A percentile compares a stretch with the other conserved stretches of the same genome.
Conservation (phyloP, 2,888 invertebrate genomes). For the Drosophila suboccidentalis region DNA sequence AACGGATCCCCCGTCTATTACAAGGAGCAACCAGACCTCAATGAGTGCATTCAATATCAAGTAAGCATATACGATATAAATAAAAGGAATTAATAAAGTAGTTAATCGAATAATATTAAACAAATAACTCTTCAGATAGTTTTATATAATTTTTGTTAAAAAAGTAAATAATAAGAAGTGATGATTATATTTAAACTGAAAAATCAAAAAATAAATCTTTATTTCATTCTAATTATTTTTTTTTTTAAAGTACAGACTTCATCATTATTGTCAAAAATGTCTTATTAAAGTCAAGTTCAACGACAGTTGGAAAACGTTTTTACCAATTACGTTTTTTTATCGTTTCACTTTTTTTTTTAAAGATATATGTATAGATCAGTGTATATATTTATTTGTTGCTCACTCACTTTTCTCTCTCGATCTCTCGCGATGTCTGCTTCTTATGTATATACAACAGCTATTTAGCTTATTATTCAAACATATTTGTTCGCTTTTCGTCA, state of each 20-base stretch:
- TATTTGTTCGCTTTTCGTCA: constrained; percentile 73
- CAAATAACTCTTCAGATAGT: background rate
- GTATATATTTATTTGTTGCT: constrained; percentile 24
- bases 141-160: background rate
- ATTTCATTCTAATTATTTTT: background rate
- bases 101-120: background rate
- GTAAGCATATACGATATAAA: constrained; percentile 78
- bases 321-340: constrained; percentile 34
- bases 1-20: constrained; percentile 85
- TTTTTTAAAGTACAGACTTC: constrained; percentile 19
- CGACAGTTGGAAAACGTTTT: constrained; percentile 38
- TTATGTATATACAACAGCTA: constrained; percentile 51
- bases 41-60: constrained; percentile 86
- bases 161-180: too few relatives aligned
- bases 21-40: constrained; percentile 85
- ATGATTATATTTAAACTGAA: too few relatives aligned
- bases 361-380: constrained; percentile 20
- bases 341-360: constrained; percentile 14
- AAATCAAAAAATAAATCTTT: background rate
- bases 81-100: background rate
- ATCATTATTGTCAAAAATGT: constrained; percentile 59
- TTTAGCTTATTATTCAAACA: constrained; percentile 73
- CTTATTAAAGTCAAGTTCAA: constrained; percentile 72
- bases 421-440: constrained; percentile 40
- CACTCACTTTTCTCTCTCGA: constrained; percentile 6